A percentile compares a stretch with the other conserved stretches of the same genome.
Evolutionary conservation across 2,797 vertebrate species (phyloP).

Genomic region (Miichthys miiuy): DNA sequence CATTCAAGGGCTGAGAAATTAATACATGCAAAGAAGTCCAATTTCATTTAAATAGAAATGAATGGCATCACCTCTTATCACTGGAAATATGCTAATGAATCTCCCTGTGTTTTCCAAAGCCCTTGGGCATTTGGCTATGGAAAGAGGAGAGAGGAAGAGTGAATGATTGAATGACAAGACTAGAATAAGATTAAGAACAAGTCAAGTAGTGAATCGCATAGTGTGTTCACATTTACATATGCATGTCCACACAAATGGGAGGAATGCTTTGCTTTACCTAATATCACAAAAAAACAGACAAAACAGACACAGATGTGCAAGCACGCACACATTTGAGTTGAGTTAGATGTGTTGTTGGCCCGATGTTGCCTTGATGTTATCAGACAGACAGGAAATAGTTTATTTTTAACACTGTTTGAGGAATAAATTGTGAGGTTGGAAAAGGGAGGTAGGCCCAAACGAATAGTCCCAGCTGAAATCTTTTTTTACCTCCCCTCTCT

Average conservation of each 20-base stretch:
- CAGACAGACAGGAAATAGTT: slow-evolving; percentile 61
- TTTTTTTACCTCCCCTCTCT: slow-evolving; percentile 26
- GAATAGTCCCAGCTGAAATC: slow-evolving; percentile 35
- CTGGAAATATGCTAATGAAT: slow-evolving; percentile 74
- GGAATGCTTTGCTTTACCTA: neutral
- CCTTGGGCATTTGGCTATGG: slow-evolving; percentile 38
- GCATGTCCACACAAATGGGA: slow-evolving; percentile 15
- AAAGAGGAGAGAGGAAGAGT: slow-evolving; percentile 34
- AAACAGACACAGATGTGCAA: neutral
- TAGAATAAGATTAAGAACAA: slow-evolving; percentile 43
- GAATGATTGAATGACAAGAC: slow-evolving; percentile 61
- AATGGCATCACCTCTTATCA: slow-evolving; percentile 74
- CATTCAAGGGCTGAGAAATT: slow-evolving; percentile 64
- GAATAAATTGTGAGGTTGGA: slow-evolving; percentile 23
- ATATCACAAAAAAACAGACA: neutral
- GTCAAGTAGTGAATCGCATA: slow-evolving; percentile 12
- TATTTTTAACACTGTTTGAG: slow-evolving; percentile 49
- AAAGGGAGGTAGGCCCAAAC: slow-evolving; percentile 20
- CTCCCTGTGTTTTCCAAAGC: slow-evolving; percentile 57
- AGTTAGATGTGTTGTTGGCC: slow-evolving; percentile 46
- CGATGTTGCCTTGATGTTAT: slow-evolving; percentile 47
- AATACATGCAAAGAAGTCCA: slow-evolving; percentile 71
- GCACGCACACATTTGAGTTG: slow-evolving; percentile 16
- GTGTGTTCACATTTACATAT: slow-evolving; percentile 18
- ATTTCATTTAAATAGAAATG: slow-evolving; percentile 77